Evolutionary conservation across 2,113 vertebrate genomes (phyloP).

Genomic region (Origma solitaria): DNA sequence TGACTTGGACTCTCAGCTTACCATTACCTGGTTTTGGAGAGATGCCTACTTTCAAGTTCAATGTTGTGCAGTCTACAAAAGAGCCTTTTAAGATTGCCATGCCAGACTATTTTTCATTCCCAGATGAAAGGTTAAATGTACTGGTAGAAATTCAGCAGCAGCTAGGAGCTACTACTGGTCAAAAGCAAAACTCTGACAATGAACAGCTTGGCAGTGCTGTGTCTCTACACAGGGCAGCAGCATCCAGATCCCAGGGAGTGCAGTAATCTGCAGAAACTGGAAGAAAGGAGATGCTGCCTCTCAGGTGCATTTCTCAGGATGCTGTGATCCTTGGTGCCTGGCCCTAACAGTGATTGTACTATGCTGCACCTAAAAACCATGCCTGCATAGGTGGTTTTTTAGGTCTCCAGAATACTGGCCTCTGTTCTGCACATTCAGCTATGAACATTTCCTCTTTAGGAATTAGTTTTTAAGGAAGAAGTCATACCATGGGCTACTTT

Average conservation of each 20-base stretch:
- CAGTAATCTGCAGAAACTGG: background rate
- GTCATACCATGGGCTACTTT: background rate
- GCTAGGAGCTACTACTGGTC: background rate
- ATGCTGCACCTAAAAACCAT: background rate
- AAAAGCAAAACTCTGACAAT: background rate
- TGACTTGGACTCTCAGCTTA: background rate
- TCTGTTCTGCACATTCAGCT: background rate
- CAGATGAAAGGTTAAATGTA: background rate
- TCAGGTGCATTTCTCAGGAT: background rate
- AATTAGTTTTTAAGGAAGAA: background rate
- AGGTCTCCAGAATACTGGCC: background rate
- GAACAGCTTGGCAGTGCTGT: background rate
- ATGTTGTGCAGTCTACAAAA: background rate
- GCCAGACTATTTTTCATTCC: background rate
- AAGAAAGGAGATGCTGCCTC: background rate
- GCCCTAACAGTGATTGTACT: background rate
- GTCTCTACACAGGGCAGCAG: background rate
- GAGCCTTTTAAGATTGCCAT: background rate
- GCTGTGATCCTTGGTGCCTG: background rate
- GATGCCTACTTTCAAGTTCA: background rate
- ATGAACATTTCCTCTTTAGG: background rate
- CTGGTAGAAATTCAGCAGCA: background rate
- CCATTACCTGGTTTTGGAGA: background rate
- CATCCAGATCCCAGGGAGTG: rapidly evolving
- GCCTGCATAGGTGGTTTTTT: background rate